phyloP scores from a whole-genome alignment of 2,113 vertebrate species.

The Cairina moschata region DNA sequence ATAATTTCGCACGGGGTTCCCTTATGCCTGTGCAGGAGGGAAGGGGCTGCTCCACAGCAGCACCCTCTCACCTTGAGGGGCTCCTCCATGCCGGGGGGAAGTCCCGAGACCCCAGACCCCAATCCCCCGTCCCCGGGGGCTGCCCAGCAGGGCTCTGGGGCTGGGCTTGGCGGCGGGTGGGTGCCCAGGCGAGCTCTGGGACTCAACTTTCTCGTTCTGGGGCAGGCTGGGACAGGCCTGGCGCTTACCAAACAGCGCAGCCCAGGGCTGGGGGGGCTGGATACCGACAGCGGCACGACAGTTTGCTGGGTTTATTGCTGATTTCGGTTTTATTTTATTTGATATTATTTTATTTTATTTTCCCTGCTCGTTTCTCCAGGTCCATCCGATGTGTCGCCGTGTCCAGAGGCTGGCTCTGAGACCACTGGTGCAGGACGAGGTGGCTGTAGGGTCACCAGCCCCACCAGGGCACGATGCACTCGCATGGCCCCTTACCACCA shows the following conservation, averaged over 20 bases:
- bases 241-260: constrained; percentile 46
- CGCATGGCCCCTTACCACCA: background rate
- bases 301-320: too few relatives aligned
- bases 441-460: accelerated
- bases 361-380: background rate
- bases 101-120: too few relatives aligned
- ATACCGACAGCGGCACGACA: background rate
- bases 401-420: background rate
- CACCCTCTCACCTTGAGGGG: too few relatives aligned
- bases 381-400: accelerated
- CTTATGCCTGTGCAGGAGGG: background rate
- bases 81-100: too few relatives aligned
- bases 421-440: background rate
- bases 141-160: too few relatives aligned
- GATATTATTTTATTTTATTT: background rate
- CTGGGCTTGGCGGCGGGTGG: too few relatives aligned
- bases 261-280: constrained; percentile 20
- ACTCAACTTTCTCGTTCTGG: constrained; percentile 70
- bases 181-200: background rate
- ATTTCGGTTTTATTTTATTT: too few relatives aligned
- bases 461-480: background rate
- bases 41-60: too few relatives aligned
- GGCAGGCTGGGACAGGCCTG: constrained; percentile 49
- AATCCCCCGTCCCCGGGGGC: too few relatives aligned
- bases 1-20: background rate